These are phyloP conservation scores for Meloidogyne floridensis DNA, from an alignment of 1,140 invertebrate species.

Conservation along the genomic window DNA sequence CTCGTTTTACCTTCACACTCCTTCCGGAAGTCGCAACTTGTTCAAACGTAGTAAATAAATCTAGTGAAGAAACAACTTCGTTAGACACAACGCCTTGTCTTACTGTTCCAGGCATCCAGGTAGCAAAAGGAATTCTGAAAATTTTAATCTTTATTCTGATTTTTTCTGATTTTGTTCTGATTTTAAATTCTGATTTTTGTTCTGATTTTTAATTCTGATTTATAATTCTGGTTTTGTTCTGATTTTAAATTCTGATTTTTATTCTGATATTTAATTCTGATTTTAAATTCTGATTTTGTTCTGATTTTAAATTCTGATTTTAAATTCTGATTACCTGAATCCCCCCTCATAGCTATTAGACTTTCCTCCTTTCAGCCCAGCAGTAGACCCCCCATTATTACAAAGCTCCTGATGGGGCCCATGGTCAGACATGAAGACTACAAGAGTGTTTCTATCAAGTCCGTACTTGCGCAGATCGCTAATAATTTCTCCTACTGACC, in stretches of 20 bases:
- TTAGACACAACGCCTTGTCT: slow-evolving; percentile 49
- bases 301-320: too few species aligned
- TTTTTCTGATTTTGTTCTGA: too few species aligned
- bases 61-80: slow-evolving; percentile 57
- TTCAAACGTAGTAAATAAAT: slow-evolving; percentile 55
- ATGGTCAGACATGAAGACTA: slow-evolving; percentile 65
- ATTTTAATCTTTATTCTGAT: too few species aligned
- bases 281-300: too few species aligned
- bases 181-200: too few species aligned
- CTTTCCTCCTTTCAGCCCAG: slow-evolving; percentile 62
- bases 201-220: too few species aligned
- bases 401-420: slow-evolving; percentile 65
- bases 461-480: slow-evolving; percentile 42
- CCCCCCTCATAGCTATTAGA: slow-evolving; percentile 64
- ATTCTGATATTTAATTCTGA: too few species aligned
- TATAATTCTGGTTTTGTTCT: too few species aligned
- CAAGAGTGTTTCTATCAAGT: slow-evolving; percentile 38
- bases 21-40: slow-evolving; percentile 34
- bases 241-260: too few species aligned
- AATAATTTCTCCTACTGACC: slow-evolving; percentile 64
- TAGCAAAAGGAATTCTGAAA: slow-evolving; percentile 62
- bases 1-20: neutral
- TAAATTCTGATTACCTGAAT: too few species aligned
- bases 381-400: slow-evolving; percentile 63
- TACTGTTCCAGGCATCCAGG: slow-evolving; percentile 66